Conservation (phyloP, 2,797 vertebrate genomes). For the Silurus aristotelis region DNA sequence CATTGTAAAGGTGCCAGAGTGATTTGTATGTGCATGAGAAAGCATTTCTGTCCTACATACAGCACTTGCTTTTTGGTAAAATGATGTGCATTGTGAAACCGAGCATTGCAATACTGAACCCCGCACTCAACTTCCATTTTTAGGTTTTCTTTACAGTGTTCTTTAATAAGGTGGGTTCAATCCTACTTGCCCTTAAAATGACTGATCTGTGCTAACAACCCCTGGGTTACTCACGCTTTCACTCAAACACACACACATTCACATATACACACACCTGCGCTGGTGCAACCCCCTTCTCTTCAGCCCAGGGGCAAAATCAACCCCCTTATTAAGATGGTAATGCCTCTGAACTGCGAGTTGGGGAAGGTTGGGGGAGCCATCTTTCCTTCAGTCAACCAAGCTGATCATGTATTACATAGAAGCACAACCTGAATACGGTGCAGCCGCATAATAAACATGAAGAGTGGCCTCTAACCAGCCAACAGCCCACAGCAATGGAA, state of each 20-base stretch:
- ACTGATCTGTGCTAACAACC: slow-evolving; percentile 49
- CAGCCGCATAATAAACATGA: slow-evolving; percentile 46
- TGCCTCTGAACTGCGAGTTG: slow-evolving; percentile 54
- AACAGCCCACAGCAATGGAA: slow-evolving; percentile 45
- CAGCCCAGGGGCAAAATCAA: slow-evolving; percentile 58
- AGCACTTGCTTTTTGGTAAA: neutral
- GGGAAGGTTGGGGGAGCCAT: slow-evolving; percentile 24
- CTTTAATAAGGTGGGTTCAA: slow-evolving; percentile 54
- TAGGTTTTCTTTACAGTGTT: slow-evolving; percentile 39
- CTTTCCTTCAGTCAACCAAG: slow-evolving; percentile 54
- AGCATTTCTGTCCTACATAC: neutral
- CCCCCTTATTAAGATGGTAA: slow-evolving; percentile 65
- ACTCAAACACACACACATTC: slow-evolving; percentile 18
- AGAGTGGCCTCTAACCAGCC: slow-evolving; percentile 34
- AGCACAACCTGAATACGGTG: slow-evolving; percentile 43
- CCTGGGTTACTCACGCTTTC: slow-evolving; percentile 33
- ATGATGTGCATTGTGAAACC: neutral
- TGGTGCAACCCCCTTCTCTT: slow-evolving; percentile 24
- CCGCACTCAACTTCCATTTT: neutral
- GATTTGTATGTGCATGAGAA: neutral
- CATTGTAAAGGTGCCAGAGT: neutral
- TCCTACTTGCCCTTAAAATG: slow-evolving; percentile 49
- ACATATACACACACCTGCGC: slow-evolving; percentile 50
- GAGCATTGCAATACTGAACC: neutral
- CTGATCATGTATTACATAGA: slow-evolving; percentile 54